Evolutionary conservation across 1,140 invertebrate species (phyloP).

Genomic region (Parasteatoda tepidariorum): DNA sequence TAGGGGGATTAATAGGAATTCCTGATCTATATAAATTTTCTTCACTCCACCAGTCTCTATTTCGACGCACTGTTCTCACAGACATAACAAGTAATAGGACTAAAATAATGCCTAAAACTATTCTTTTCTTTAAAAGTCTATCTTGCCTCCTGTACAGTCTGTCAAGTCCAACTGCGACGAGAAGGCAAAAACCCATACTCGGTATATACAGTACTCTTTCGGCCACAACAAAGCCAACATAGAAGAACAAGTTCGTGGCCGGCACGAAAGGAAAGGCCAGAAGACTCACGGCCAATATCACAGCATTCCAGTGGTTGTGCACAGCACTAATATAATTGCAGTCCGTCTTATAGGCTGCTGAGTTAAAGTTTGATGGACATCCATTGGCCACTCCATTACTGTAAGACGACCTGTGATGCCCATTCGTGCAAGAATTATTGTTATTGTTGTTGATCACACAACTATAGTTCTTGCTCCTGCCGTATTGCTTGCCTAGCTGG

Average conservation of each 20-base stretch:
- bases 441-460: not conserved
- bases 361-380: not conserved
- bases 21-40: constrained; percentile 93
- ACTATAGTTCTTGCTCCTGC: not conserved
- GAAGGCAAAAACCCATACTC: constrained; percentile 92
- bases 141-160: constrained; percentile 55
- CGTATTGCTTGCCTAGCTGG: constrained; percentile 9
- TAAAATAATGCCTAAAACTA: constrained; percentile 1
- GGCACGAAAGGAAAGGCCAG: constrained; percentile 91
- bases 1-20: constrained; percentile 91
- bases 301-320: constrained; percentile 61
- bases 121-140: not conserved
- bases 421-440: not conserved
- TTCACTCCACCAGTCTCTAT: constrained; percentile 92
- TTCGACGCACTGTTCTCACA: constrained; percentile 81
- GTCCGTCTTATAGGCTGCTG: not conserved
- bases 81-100: constrained; percentile 66
- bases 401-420: not conserved
- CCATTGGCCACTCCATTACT: not conserved
- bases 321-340: not conserved
- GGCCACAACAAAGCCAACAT: constrained; percentile 96
- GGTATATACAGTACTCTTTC: constrained; percentile 95
- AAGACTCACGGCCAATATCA: constrained; percentile 74
- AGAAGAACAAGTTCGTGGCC: constrained; percentile 88
- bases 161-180: constrained; percentile 79